phyloP scores from a whole-genome alignment of 2,888 invertebrate genomes.

The Hypomecis atomaria region DNA sequence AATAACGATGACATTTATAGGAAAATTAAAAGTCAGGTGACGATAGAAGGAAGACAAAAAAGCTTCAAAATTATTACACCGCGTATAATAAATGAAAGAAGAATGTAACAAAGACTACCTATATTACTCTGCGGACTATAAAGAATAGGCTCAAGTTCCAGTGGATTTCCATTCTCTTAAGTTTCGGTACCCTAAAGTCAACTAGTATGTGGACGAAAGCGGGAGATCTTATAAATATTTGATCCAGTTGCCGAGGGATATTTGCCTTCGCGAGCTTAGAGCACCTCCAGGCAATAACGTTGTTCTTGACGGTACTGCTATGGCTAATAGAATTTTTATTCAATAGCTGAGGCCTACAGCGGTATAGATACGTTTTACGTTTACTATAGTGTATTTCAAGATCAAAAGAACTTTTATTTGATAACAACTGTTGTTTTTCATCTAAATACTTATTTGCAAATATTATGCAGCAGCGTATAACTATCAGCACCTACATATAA shows the following conservation, averaged over 20 bases:
- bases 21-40: no score
- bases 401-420: no score
- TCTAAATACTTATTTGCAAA: no score
- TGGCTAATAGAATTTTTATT: slow-evolving; percentile 69
- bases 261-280: slow-evolving; percentile 60
- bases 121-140: not conserved
- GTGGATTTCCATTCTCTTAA: slow-evolving; percentile 5
- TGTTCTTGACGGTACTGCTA: slow-evolving; percentile 48
- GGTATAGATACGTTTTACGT: slow-evolving; percentile 15
- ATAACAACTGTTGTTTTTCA: no score
- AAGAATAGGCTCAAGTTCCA: not conserved
- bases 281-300: slow-evolving; percentile 56
- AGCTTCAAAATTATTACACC: no score
- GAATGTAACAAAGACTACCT: no score
- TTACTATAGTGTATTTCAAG: not conserved
- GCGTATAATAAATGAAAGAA: no score
- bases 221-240: slow-evolving; percentile 76
- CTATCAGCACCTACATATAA: no score
- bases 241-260: slow-evolving; percentile 62
- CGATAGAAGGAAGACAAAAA: no score
- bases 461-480: no score
- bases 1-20: no score
- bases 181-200: slow-evolving; percentile 41
- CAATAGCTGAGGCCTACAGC: slow-evolving; percentile 45
- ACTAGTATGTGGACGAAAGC: slow-evolving; percentile 57